A percentile compares a stretch with the other conserved stretches of the same genome.
Conservation (phyloP, 1,140 invertebrate species). For the honey bee (Apis mellifera) region DNA sequence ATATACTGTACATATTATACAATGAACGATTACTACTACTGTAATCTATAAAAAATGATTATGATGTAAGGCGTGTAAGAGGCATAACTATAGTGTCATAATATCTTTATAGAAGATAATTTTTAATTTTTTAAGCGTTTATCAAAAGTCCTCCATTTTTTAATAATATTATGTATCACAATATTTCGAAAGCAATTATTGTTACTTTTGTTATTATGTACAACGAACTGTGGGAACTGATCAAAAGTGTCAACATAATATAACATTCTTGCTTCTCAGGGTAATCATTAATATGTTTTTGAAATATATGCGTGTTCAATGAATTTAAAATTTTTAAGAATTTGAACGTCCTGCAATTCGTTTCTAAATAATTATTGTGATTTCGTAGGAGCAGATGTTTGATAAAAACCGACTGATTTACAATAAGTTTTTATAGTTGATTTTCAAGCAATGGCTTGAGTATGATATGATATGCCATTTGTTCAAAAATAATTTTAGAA, state of each 20-base stretch:
- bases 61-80: slow-evolving; percentile 40
- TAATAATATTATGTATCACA: slow-evolving; percentile 49
- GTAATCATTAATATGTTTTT: slow-evolving; percentile 33
- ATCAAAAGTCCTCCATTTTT: slow-evolving; percentile 71
- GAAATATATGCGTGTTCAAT: slow-evolving; percentile 18
- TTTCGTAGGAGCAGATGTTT: slow-evolving; percentile 56
- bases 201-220: slow-evolving; percentile 63
- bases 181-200: slow-evolving; percentile 56
- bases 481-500: slow-evolving; percentile 53
- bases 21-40: slow-evolving; percentile 35
- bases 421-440: slow-evolving; percentile 71
- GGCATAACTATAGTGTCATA: slow-evolving; percentile 70
- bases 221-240: slow-evolving; percentile 60
- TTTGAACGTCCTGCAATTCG: slow-evolving; percentile 69
- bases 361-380: slow-evolving; percentile 64
- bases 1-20: slow-evolving; percentile 57
- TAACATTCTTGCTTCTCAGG: slow-evolving; percentile 46
- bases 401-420: slow-evolving; percentile 71
- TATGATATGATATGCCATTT: slow-evolving; percentile 44
- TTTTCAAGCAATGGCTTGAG: slow-evolving; percentile 66
- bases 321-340: slow-evolving; percentile 55
- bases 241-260: slow-evolving; percentile 18
- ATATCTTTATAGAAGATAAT: slow-evolving; percentile 64
- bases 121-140: slow-evolving; percentile 63
- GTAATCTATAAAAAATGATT: slow-evolving; percentile 52